Evolutionary conservation across 2,888 invertebrate genomes (phyloP), one percentile per base, ranked within the genome.

Genomic region (Halictus ligatus): DNA sequence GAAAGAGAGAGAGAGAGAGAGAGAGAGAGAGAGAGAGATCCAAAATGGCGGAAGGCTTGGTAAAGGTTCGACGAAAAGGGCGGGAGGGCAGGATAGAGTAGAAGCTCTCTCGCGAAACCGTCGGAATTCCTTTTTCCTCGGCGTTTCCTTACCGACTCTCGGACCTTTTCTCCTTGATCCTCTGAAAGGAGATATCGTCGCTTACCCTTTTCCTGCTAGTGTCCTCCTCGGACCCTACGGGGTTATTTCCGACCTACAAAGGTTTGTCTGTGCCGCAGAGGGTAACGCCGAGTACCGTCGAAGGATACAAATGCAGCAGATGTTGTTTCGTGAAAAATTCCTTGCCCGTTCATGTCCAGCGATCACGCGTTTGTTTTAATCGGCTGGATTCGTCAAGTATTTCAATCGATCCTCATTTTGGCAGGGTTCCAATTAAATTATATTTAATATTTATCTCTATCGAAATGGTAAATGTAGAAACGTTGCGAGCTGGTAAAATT

Each of bases 191-290:
- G 88, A 90, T 90, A 90, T 88, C 85, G 81, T 75, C 87, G 83
- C 74, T 85, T 82, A 83, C 80, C 86, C 87, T 84, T 86, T 89
- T 81, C 78, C 75, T 77, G 88, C 48, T 72, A 79, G 64, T 54
- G 73, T 69, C 83, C 83, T 75, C 50, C 40, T 69, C 67, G 67
- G 71, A 79, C 73, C 69, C 64, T 43, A 71, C 69, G 35, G 67
- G 72, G 80, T 88, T 90, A 90, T 87, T 85, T 81, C 80, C 88
- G 86, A 86, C 84, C 88, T 80, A 86, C 84, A 86, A 88, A 88
- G 86, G 82, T 86, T 87, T 88, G 84, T 86, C 82, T 87, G 75
- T 72, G 84, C 84, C 82, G 72, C n/a, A 40, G 18, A 35, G 79
- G 74, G 79, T 67, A 80, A 88, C 69, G 76, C 29, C 64, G 78